Evolutionary conservation across 2,113 vertebrate species (phyloP), one percentile per base, ranked within the genome.

Genomic region (Elanus axillaris): DNA sequence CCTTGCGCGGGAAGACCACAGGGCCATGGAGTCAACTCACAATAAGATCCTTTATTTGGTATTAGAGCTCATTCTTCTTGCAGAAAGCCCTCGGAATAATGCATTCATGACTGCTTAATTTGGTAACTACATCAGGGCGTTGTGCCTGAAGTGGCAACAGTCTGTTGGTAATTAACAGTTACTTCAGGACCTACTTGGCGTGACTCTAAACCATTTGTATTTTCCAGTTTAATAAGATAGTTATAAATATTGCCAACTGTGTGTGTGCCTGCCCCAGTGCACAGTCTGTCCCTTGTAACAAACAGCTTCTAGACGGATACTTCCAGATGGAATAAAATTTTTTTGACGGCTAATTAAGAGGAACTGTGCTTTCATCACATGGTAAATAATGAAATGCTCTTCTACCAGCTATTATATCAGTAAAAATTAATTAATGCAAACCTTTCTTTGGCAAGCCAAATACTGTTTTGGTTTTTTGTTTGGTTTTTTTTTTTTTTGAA

Each of bases 261-360:
- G 50, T 43, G 6, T 58, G 62, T 84, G 55, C 60, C 67, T 93
- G 53, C 23, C 26, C 13, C 48, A 76, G 29, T 87, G 43, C 82
- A 69, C 77, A 66, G 20, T 18, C 72, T 85, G 89, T 85, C 71
- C 66, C 59, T 93, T 59, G 15, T 58, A 94, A 94, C 43, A 32
- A 97, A 66, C 63, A 94, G 58, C 72, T 97, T 88, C 56, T 68
- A 91, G 47, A 38, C 47, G 87, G 36, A 80, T 94, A 40, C 66
- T 93, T 91, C 80, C 25, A 91, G 43, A 87, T 88, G 58, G 63
- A 92, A 81, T 71, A 67, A 59, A 78, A 5, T 18, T 72, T 91
- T 86, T 76, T 89, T 91, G 45, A 84, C 29, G 80, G 63, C 87
- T 96, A 71, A 72, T 97, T 98, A 95, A 56, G 69, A 96, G 69